These are phyloP conservation scores for Axis porcinus DNA, from an alignment of 2,113 vertebrate species.

Conservation along the genomic window DNA sequence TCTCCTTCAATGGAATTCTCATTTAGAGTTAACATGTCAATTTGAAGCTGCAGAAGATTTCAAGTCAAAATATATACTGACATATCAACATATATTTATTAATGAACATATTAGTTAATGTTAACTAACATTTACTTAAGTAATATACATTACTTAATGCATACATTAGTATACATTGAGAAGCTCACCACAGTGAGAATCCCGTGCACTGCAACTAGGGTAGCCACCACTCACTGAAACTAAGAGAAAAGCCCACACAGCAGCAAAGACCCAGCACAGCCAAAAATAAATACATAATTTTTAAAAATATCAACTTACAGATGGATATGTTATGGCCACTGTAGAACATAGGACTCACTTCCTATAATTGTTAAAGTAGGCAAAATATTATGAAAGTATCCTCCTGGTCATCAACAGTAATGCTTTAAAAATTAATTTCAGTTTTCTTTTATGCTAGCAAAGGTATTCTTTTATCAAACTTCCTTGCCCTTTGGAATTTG, in stretches of 20 bases:
- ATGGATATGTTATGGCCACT: neutral
- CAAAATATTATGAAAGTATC: neutral
- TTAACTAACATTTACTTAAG: neutral
- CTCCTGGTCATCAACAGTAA: neutral
- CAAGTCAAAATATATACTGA: neutral
- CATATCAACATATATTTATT: neutral
- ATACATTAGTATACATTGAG: neutral
- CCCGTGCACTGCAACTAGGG: neutral
- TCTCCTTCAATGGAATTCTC: neutral
- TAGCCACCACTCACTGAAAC: fast-evolving
- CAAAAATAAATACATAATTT: neutral
- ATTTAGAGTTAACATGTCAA: neutral
- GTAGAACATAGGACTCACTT: neutral
- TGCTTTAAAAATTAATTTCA: neutral
- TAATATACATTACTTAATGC: neutral
- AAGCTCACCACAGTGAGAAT: neutral
- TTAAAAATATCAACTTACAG: neutral
- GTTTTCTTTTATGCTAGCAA: neutral
- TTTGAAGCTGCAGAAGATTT: neutral
- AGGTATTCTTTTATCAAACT: neutral
- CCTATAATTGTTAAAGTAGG: neutral
- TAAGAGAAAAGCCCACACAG: neutral
- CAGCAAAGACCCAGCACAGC: neutral
- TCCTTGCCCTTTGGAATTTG: neutral
- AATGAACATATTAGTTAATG: neutral